These are phyloP conservation scores for Plectus sambesii DNA, from an alignment of 1,140 invertebrate genomes.

Conservation along the genomic window DNA sequence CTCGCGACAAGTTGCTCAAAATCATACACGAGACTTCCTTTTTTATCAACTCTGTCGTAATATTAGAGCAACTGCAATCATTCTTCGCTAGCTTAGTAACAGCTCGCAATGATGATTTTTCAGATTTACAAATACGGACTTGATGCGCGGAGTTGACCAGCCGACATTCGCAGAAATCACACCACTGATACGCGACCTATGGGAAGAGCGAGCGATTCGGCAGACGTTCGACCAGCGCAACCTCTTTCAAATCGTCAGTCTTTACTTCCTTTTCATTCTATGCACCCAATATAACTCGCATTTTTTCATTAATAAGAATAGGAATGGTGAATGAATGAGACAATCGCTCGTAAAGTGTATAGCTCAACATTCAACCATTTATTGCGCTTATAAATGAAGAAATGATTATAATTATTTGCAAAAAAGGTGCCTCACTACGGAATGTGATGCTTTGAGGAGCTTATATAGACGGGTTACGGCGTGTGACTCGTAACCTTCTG, in stretches of 20 bases:
- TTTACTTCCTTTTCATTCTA: not conserved
- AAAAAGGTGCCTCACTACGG: too few relatives aligned
- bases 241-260: constrained; percentile 84
- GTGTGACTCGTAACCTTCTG: too few relatives aligned
- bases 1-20: too few relatives aligned
- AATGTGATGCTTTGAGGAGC: too few relatives aligned
- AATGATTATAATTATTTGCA: too few relatives aligned
- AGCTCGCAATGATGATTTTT: not conserved
- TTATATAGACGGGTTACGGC: too few relatives aligned
- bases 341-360: not conserved
- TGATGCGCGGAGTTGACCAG: constrained; percentile 55
- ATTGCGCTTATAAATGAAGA: too few relatives aligned
- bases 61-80: not conserved
- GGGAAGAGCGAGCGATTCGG: constrained; percentile 74
- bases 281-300: not conserved
- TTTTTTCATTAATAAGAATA: too few relatives aligned
- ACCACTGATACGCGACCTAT: constrained; percentile 66
- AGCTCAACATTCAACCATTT: constrained; percentile 3
- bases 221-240: constrained; percentile 76
- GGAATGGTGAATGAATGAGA: not conserved
- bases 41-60: not conserved
- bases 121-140: constrained; percentile 27
- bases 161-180: constrained; percentile 69
- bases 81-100: not conserved
- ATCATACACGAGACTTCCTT: too few relatives aligned